Conservation (phyloP, 1,140 invertebrate species). For the Eriosoma lanigerum region DNA sequence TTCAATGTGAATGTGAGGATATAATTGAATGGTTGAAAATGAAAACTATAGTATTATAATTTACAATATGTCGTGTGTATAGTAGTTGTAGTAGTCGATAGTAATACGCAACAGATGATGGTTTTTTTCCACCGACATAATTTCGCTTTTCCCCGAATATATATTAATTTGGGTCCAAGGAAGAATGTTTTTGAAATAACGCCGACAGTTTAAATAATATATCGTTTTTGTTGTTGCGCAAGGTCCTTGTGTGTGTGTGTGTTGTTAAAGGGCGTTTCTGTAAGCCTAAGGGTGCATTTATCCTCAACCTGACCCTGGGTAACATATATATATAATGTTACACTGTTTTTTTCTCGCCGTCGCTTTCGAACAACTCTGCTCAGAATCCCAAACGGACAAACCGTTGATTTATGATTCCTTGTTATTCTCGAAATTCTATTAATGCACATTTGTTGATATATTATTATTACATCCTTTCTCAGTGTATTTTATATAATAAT, state of each 20-base stretch:
- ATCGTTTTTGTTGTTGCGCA: conserved; percentile 36
- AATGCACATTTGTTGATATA: conserved; percentile 28
- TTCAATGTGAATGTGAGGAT: no score
- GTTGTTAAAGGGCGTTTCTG: conserved; percentile 29
- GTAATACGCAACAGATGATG: background rate
- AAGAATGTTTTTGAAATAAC: conserved; percentile 45
- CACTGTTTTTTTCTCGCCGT: conserved; percentile 1
- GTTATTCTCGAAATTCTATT: conserved; percentile 37
- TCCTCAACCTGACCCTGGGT: conserved; percentile 30
- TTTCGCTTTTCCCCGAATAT: conserved; percentile 29
- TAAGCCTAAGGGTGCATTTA: conserved; percentile 4
- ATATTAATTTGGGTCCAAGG: conserved; percentile 38
- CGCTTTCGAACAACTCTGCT: background rate
- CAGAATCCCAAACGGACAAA: conserved; percentile 13
- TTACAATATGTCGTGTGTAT: no score
- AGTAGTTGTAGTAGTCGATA: background rate
- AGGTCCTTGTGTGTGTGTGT: background rate
- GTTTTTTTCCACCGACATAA: background rate
- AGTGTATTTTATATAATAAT: background rate
- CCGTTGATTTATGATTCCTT: conserved; percentile 49
- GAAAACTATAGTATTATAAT: no score
- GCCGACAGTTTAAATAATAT: conserved; percentile 45
- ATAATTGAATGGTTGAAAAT: no score
- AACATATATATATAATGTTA: background rate
- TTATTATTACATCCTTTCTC: background rate